Conservation (phyloP, 2,888 invertebrate genomes). For the Calliphora vomitoria region DNA sequence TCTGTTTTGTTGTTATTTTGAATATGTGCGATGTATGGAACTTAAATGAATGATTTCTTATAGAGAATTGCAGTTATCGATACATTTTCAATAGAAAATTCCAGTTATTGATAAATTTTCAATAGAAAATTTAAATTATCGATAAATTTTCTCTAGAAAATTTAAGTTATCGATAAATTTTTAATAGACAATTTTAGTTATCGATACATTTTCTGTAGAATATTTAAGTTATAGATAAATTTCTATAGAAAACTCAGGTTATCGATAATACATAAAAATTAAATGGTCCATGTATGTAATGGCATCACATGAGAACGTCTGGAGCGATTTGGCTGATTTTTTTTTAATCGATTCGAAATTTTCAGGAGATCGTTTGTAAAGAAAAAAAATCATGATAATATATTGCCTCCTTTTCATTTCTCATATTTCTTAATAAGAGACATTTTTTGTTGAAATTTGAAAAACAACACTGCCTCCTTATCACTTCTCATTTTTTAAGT, state of each 20-base stretch:
- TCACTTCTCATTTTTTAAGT: too few relatives aligned
- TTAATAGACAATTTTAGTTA: background rate
- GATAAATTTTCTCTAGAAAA: background rate
- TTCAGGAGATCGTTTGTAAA: too few relatives aligned
- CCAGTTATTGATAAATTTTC: background rate
- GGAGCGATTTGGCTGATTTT: too few relatives aligned
- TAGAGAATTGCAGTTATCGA: background rate
- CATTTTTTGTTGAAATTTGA: too few relatives aligned
- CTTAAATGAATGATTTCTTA: background rate
- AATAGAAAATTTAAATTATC: background rate
- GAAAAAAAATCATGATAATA: too few relatives aligned
- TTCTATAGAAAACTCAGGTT: background rate
- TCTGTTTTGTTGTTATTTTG: background rate
- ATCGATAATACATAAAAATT: too few relatives aligned
- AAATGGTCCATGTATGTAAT: too few relatives aligned
- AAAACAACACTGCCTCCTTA: too few relatives aligned
- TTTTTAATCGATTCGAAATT: too few relatives aligned
- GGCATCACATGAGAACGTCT: too few relatives aligned
- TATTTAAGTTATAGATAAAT: background rate
- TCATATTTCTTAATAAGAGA: too few relatives aligned
- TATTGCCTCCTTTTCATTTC: too few relatives aligned
- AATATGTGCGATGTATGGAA: background rate
- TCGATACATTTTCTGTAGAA: background rate
- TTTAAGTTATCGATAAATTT: background rate
- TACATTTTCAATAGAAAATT: background rate